Base-by-base conservation (phyloP, 2,888 invertebrate genomes). In the Arenicola marina region DNA sequence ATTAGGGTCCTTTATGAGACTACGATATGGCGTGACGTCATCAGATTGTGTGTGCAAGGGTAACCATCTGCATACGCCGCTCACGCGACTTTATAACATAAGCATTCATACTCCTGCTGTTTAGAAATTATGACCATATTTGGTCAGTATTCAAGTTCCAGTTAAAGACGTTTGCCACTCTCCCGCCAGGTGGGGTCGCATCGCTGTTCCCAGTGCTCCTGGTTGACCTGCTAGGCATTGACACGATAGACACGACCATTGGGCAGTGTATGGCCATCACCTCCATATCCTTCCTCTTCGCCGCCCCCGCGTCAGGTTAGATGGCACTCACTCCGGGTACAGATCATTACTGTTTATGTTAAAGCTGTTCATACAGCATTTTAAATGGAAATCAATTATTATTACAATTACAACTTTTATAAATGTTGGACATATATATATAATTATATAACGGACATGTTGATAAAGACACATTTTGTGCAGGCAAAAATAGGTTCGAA, bases 271-370 rank as follows among this genome's bases (percentile, higher is more conserved):
- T 51, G 7, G 56, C 56, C 7, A 7, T 24, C 11, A 46, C 21
- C 15, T 56, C 56, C 7, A 7, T 56, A n/a, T 46, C 43, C 7
- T 56, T 56, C 29, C 56, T 56, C 4, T 4, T 56, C 4, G 56
- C 56, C 7, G 51, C 56, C 4, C 56, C 56, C n/a, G n/a, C 24
- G 26, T 56, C 56, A 24, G 56, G 56, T 56, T 11, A 15, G 7
- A 4, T 53, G 32, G 7, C 15, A 18, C 7, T 48, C 38, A 38
- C 11, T 38, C 11, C 38, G 11, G 11, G 38, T 38, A 38, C 18
- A 38, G n/a, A n/a, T n/a, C n/a, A n/a, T n/a, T n/a, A n/a, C n/a
- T n/a, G n/a, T n/a, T n/a, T n/a, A n/a, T n/a, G n/a, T n/a, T n/a
- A n/a, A n/a, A n/a, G n/a, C n/a, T n/a, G n/a, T n/a, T n/a, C n/a